Evolutionary conservation across 2,113 vertebrate species (phyloP).

Genomic region (Opisthocomus hoazin): DNA sequence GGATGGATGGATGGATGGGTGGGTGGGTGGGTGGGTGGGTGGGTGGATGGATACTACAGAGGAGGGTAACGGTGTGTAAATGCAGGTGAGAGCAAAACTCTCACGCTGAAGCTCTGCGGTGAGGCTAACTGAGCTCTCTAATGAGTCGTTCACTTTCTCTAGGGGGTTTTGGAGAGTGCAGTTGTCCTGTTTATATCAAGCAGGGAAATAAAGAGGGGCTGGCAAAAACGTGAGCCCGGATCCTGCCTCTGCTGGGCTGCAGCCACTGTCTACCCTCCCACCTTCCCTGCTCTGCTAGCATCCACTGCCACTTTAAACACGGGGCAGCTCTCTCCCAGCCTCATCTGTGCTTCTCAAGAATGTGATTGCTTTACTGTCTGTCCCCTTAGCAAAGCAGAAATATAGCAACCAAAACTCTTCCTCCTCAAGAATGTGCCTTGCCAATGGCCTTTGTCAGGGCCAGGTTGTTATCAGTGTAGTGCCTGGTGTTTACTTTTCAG

Average conservation of each 20-base stretch:
- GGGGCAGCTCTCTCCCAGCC: background rate
- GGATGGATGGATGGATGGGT: background rate
- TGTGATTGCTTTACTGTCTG: background rate
- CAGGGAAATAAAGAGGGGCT: background rate
- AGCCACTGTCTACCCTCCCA: background rate
- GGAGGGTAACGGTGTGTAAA: background rate
- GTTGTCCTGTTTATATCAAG: background rate
- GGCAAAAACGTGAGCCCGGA: background rate
- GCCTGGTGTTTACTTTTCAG: constrained; percentile 57
- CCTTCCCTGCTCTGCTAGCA: background rate
- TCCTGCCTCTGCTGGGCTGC: background rate
- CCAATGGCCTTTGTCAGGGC: constrained; percentile 60
- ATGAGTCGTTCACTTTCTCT: background rate
- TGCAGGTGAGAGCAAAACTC: background rate
- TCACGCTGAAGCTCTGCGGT: background rate
- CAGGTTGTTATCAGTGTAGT: constrained; percentile 53
- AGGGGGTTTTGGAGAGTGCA: background rate
- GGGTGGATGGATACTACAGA: background rate
- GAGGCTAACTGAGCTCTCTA: background rate
- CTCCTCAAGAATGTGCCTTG: constrained; percentile 59
- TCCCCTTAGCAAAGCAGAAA: constrained; percentile 17
- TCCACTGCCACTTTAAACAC: background rate
- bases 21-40: background rate
- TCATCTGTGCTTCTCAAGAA: background rate
- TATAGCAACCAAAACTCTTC: constrained; percentile 13